A percentile compares a stretch with the other conserved stretches of the same genome.
These are phyloP conservation scores for Chloropsis cyanopogon DNA, from an alignment of 2,113 vertebrate genomes.

Conservation along the genomic window DNA sequence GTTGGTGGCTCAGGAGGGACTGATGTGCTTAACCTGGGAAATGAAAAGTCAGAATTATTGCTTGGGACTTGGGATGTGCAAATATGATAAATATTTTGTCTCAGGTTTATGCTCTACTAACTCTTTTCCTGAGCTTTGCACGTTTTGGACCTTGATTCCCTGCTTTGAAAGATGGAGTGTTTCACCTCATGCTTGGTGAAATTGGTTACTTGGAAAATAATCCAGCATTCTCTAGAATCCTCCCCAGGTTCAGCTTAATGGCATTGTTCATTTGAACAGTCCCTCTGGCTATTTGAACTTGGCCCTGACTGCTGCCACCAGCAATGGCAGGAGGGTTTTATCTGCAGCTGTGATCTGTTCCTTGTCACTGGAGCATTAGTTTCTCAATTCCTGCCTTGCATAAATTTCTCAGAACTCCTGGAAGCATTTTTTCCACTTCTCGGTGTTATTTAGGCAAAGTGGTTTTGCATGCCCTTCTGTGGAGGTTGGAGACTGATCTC, in stretches of 20 bases:
- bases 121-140: neutral
- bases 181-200: neutral
- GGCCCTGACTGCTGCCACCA: neutral
- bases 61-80: neutral
- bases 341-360: neutral
- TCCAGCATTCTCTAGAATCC: neutral
- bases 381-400: neutral
- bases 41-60: neutral
- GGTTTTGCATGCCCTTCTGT: neutral
- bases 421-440: neutral
- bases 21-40: neutral
- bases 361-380: neutral
- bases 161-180: neutral
- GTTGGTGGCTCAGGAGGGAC: neutral
- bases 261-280: neutral
- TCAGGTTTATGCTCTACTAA: neutral
- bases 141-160: neutral
- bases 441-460: neutral
- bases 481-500: neutral
- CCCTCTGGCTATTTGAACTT: neutral
- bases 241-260: neutral
- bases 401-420: constrained; percentile 12
- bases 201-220: neutral
- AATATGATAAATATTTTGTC: neutral
- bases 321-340: neutral